These are phyloP conservation scores for Gonocerus acuteangulatus DNA, from an alignment of 2,888 invertebrate species.

Conservation along the genomic window DNA sequence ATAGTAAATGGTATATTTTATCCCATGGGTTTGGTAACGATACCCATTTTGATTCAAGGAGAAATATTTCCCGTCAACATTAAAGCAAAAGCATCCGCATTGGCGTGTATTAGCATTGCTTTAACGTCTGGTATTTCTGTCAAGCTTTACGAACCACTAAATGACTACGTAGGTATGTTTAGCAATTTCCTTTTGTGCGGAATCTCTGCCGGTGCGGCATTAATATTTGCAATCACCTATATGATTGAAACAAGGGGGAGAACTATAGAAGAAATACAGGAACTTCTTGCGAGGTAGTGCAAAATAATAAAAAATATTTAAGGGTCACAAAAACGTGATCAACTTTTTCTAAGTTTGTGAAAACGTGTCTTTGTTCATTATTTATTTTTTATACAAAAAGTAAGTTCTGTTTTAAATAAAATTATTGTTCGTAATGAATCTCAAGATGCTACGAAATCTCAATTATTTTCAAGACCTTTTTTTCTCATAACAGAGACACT, in stretches of 20 bases:
- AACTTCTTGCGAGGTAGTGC: conserved; percentile 37
- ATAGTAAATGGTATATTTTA: conserved; percentile 53
- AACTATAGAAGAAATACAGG: conserved; percentile 60
- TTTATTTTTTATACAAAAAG: no score
- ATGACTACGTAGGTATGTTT: conserved; percentile 56
- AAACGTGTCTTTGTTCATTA: no score
- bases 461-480: no score
- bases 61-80: conserved; percentile 58
- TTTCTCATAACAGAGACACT: no score
- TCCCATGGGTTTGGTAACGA: conserved; percentile 52
- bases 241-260: conserved; percentile 63
- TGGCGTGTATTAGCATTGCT: conserved; percentile 51
- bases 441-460: no score
- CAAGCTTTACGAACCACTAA: conserved; percentile 52
- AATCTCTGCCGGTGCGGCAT: conserved; percentile 48
- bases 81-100: conserved; percentile 53
- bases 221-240: conserved; percentile 50
- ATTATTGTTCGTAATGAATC: no score
- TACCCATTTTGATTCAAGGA: conserved; percentile 56
- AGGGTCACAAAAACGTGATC: no score
- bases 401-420: no score
- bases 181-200: conserved; percentile 57
- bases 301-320: conserved; percentile 6
- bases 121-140: conserved; percentile 51
- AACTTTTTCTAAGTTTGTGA: no score